Conservation (phyloP, 2,888 invertebrate species). For the Cerastis rubricosa region DNA sequence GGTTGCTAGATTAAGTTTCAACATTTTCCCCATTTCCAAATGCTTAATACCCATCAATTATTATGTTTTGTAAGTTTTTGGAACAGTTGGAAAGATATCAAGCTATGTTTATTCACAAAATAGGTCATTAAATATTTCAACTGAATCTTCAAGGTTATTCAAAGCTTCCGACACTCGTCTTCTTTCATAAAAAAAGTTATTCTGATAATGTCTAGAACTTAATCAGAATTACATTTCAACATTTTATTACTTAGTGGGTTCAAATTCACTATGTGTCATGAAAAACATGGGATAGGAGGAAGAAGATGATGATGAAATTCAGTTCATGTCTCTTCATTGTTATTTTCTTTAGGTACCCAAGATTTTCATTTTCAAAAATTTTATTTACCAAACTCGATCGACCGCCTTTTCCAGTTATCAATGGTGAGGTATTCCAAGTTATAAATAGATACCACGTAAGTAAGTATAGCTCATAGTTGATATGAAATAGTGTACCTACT, state of each 20-base stretch:
- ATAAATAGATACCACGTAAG: slow-evolving; percentile 12
- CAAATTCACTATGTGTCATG: not conserved
- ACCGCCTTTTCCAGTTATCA: slow-evolving; percentile 15
- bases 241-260: not conserved
- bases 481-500: not conserved
- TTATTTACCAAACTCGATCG: not conserved
- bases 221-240: not conserved
- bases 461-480: not conserved
- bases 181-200: not conserved
- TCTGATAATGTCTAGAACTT: not conserved
- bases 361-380: not conserved
- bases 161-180: not conserved
- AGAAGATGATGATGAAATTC: not conserved
- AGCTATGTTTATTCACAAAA: not conserved
- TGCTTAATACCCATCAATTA: not conserved
- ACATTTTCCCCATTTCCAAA: not conserved
- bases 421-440: not conserved
- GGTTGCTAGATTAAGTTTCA: not conserved
- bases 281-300: not conserved
- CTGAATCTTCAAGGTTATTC: not conserved
- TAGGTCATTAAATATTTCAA: not conserved
- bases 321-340: not conserved
- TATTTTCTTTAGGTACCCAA: not conserved
- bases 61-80: not conserved
- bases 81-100: not conserved